phyloP scores from a whole-genome alignment of 37 sponge, comb jelly and placozoan genomes.

The Geodia barretti region DNA sequence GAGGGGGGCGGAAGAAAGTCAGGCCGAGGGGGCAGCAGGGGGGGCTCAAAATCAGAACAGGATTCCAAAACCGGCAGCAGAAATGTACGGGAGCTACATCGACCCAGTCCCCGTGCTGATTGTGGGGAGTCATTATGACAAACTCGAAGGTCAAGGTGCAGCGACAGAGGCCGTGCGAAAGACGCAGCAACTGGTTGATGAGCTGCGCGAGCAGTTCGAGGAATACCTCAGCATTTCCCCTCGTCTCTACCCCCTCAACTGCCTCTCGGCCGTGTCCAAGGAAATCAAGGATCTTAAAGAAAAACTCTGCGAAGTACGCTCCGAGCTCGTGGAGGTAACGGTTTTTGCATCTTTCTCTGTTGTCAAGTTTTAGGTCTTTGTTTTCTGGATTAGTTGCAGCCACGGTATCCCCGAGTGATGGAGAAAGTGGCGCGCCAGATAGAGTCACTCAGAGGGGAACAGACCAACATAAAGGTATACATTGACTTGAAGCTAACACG shows the following conservation, averaged over 20 bases:
- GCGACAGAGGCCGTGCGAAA: slow-evolving; percentile 14
- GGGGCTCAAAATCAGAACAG: background rate
- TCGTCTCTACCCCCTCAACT: slow-evolving; percentile 51
- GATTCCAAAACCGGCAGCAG: background rate
- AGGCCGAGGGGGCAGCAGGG: background rate
- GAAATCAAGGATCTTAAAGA: slow-evolving; percentile 72
- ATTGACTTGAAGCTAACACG: too few species aligned
- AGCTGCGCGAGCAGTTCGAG: slow-evolving; percentile 42
- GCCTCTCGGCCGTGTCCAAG: slow-evolving; percentile 38
- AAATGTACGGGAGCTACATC: slow-evolving; percentile 22
- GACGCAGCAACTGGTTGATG: slow-evolving; percentile 41
- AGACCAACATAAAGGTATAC: slow-evolving; percentile 29
- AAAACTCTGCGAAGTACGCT: slow-evolving; percentile 33
- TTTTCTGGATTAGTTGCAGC: slow-evolving; percentile 31
- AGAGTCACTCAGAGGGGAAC: slow-evolving; percentile 43
- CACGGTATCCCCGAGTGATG: slow-evolving; percentile 58
- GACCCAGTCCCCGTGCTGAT: slow-evolving; percentile 74
- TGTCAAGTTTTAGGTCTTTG: background rate
- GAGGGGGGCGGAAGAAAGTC: background rate
- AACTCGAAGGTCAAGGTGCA: slow-evolving; percentile 4
- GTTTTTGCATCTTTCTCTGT: background rate
- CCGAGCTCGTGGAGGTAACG: slow-evolving; percentile 47
- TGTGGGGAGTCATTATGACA: slow-evolving; percentile 76
- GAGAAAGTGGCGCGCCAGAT: slow-evolving; percentile 45
- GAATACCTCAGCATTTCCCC: slow-evolving; percentile 61